A percentile compares a stretch with the other conserved stretches of the same genome.
These are phyloP conservation scores for Brachymystax lenok DNA, from an alignment of 2,797 vertebrate species.

Conservation along the genomic window DNA sequence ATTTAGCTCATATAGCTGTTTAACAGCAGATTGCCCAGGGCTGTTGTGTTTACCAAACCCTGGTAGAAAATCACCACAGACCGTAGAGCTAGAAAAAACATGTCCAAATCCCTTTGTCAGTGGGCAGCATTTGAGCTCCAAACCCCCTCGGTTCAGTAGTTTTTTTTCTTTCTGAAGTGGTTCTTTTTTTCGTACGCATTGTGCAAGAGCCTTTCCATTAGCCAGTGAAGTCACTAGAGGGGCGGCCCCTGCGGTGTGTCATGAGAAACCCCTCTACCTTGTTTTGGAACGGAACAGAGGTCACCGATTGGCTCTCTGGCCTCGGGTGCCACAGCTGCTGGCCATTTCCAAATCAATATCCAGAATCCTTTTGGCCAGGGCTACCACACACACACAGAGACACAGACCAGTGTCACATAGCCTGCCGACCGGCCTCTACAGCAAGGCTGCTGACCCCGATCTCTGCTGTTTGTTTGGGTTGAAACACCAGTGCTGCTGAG, in stretches of 20 bases:
- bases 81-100: background rate
- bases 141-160: background rate
- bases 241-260: conserved; percentile 23
- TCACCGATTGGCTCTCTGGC: background rate
- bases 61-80: conserved; percentile 16
- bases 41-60: conserved; percentile 8
- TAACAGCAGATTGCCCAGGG: conserved; percentile 5
- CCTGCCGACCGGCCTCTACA: background rate
- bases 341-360: conserved; percentile 48
- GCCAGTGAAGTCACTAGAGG: conserved; percentile 34
- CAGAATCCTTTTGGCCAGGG: conserved; percentile 3
- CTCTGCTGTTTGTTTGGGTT: conserved; percentile 13
- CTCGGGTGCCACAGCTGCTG: conserved; percentile 10
- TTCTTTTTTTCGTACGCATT: conserved; percentile 15
- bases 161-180: background rate
- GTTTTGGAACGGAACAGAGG: conserved; percentile 34
- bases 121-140: background rate
- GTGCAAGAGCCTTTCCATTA: conserved; percentile 6
- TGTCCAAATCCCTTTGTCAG: background rate
- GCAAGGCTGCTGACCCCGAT: background rate
- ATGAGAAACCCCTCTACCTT: conserved; percentile 15
- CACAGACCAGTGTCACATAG: background rate
- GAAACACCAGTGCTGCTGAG: conserved; percentile 22
- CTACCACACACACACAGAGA: conserved; percentile 7
- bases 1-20: conserved; percentile 14